phyloP scores from a whole-genome alignment of 2,888 invertebrate genomes.

The Calameuta idolon region DNA sequence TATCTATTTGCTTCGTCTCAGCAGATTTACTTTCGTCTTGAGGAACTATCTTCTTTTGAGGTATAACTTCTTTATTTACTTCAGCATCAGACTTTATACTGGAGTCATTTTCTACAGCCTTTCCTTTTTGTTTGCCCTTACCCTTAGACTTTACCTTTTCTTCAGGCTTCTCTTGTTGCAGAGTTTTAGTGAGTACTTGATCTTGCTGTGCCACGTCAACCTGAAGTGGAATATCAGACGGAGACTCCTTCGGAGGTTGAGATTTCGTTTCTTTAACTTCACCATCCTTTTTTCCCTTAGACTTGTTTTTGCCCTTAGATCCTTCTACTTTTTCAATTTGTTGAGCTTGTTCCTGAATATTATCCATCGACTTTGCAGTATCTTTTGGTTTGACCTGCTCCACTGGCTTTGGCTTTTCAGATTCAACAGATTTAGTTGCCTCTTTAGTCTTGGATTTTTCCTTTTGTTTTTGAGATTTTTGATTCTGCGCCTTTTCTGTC shows the following conservation, averaged over 20 bases:
- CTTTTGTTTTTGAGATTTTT: background rate
- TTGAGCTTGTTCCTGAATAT: background rate
- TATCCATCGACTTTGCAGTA: background rate
- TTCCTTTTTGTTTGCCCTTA: conserved; percentile 29
- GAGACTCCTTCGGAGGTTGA: background rate
- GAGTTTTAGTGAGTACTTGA: background rate
- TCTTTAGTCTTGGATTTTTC: background rate
- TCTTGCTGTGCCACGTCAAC: background rate
- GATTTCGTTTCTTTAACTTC: background rate
- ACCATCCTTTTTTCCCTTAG: conserved; percentile 9
- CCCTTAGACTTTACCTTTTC: conserved; percentile 20
- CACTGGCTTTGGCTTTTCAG: conserved; percentile 13
- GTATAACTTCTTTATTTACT: conserved; percentile 2
- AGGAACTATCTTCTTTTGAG: background rate
- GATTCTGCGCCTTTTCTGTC: conserved; percentile 5
- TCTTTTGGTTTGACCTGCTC: conserved; percentile 14
- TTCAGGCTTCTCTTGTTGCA: conserved; percentile 10
- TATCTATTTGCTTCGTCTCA: background rate
- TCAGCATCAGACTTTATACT: background rate
- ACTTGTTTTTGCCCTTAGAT: conserved; percentile 23
- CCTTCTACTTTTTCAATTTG: background rate
- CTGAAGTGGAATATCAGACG: background rate
- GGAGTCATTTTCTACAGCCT: conserved; percentile 5
- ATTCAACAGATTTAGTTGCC: background rate
- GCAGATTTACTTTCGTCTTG: conserved; percentile 11